Conservation (phyloP, 1,140 invertebrate species). For the Drosophila kikkawai region DNA sequence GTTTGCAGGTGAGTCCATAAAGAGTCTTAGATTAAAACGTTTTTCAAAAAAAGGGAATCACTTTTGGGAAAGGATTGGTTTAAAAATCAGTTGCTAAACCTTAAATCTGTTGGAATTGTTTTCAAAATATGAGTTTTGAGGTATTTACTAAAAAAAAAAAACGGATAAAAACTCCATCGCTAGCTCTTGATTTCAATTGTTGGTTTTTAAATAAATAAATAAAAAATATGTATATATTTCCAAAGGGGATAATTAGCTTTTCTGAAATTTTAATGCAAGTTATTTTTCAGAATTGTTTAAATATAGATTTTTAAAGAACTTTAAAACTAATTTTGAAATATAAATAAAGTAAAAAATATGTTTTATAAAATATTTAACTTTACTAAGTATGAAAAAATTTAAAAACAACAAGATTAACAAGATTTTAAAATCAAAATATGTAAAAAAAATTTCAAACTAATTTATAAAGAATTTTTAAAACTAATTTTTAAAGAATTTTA, state of each 20-base stretch:
- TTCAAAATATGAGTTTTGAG: not conserved
- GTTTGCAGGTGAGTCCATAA: conserved; percentile 77
- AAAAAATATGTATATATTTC: too few relatives aligned
- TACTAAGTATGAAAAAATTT: too few relatives aligned
- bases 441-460: too few relatives aligned
- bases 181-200: not conserved
- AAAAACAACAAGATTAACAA: not conserved
- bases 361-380: not conserved
- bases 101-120: not conserved
- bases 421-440: too few relatives aligned
- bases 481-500: too few relatives aligned
- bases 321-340: too few relatives aligned
- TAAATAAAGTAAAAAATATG: not conserved
- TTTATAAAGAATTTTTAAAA: too few relatives aligned
- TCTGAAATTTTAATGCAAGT: not conserved
- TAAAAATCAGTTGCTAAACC: not conserved
- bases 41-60: not conserved
- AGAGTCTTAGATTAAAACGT: not conserved
- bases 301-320: too few relatives aligned
- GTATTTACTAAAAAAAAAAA: too few relatives aligned
- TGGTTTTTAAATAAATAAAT: too few relatives aligned
- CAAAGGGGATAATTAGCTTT: too few relatives aligned
- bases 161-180: not conserved
- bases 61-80: not conserved
- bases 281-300: not conserved